These are phyloP conservation scores for Polypedilum vanderplanki DNA, from an alignment of 1,140 invertebrate genomes.

Conservation along the genomic window DNA sequence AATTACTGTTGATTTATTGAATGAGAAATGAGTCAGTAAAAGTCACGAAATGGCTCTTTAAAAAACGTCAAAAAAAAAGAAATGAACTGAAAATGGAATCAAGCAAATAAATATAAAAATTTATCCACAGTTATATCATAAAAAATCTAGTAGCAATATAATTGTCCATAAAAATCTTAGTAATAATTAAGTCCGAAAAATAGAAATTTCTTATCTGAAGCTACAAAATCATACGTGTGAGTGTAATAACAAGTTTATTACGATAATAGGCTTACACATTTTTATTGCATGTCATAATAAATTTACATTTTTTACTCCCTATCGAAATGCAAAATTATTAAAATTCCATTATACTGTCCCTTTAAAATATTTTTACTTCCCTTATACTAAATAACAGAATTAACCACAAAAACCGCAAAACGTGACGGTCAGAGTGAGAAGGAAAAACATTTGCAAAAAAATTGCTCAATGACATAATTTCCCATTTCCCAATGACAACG, in stretches of 20 bases:
- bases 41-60: neutral
- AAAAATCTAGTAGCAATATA: no score
- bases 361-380: no score
- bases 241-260: neutral
- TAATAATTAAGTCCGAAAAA: no score
- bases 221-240: neutral
- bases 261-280: neutral
- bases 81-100: neutral
- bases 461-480: no score
- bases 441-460: no score
- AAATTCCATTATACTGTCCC: no score
- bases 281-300: slow-evolving; percentile 3
- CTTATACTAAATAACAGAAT: neutral
- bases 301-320: neutral
- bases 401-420: neutral
- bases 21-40: neutral
- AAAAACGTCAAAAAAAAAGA: neutral
- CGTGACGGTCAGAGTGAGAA: no score
- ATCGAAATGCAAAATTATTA: no score
- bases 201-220: neutral
- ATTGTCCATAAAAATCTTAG: no score
- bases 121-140: no score
- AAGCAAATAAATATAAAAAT: no score
- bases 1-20: slow-evolving; percentile 19
- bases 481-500: no score